Evolutionary conservation across 1,140 invertebrate genomes (phyloP).

Genomic region (Streblospio benedicti): DNA sequence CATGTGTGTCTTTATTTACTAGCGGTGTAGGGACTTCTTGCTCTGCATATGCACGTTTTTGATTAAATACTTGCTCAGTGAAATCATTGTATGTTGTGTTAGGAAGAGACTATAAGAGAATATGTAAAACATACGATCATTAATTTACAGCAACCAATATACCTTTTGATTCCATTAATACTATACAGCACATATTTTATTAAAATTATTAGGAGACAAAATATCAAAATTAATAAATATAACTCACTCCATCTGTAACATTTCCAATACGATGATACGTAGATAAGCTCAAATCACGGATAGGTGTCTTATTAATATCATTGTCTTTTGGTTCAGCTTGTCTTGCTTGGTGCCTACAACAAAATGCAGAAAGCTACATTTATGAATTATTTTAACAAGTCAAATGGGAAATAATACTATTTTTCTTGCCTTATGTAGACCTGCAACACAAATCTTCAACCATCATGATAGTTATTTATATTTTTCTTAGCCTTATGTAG

Average conservation of each 20-base stretch:
- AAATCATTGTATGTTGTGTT: constrained; percentile 10
- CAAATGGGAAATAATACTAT: too few species aligned
- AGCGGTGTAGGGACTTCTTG: neutral
- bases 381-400: too few species aligned
- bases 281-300: constrained; percentile 31
- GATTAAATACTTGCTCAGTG: neutral
- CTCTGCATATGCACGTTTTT: constrained; percentile 5
- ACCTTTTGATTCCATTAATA: too few species aligned
- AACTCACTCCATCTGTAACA: constrained; percentile 39
- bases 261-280: constrained; percentile 40
- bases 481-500: too few species aligned
- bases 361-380: constrained; percentile 11
- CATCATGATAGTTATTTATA: too few species aligned
- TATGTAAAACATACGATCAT: too few species aligned
- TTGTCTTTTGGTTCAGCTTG: constrained; percentile 46
- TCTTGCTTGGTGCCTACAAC: constrained; percentile 41
- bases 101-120: neutral
- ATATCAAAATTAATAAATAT: too few species aligned
- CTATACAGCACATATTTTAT: too few species aligned
- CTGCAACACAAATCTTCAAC: too few species aligned
- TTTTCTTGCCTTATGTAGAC: too few species aligned
- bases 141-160: too few species aligned
- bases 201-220: too few species aligned
- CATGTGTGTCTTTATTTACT: neutral
- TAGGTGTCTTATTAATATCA: constrained; percentile 33